These are phyloP conservation scores for Apotomis turbidana DNA, from an alignment of 2,888 invertebrate species.

Conservation along the genomic window DNA sequence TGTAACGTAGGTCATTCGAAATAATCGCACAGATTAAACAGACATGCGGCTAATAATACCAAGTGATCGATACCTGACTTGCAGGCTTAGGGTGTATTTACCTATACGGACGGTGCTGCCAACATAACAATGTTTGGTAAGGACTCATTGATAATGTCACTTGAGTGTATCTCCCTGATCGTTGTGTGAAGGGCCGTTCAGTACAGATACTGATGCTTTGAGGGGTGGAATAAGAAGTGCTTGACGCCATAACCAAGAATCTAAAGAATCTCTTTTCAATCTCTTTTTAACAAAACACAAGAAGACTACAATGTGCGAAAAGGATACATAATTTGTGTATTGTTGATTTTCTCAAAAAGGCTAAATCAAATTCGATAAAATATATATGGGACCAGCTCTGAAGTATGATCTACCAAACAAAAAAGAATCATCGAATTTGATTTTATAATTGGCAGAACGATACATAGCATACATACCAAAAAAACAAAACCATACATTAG, in stretches of 20 bases:
- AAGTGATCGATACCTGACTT: conserved; percentile 69
- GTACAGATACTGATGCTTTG: conserved; percentile 17
- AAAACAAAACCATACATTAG: too few relatives aligned
- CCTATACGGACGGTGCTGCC: conserved; percentile 18
- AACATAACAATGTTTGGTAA: conserved; percentile 27
- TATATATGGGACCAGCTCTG: too few relatives aligned
- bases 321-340: too few relatives aligned
- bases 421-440: too few relatives aligned
- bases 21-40: conserved; percentile 78
- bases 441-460: too few relatives aligned
- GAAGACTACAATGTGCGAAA: too few relatives aligned
- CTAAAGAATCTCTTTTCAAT: too few relatives aligned
- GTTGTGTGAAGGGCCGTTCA: conserved; percentile 19
- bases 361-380: too few relatives aligned
- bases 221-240: conserved; percentile 4
- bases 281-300: too few relatives aligned
- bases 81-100: conserved; percentile 22
- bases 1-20: conserved; percentile 81
- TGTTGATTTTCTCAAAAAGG: too few relatives aligned
- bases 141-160: conserved; percentile 36
- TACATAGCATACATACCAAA: too few relatives aligned
- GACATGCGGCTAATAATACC: conserved; percentile 57
- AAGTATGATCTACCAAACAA: too few relatives aligned
- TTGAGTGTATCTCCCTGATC: conserved; percentile 16
- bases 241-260: not conserved